Base-by-base conservation (phyloP, 2,113 vertebrate species). In the Saguinus imperator region DNA sequence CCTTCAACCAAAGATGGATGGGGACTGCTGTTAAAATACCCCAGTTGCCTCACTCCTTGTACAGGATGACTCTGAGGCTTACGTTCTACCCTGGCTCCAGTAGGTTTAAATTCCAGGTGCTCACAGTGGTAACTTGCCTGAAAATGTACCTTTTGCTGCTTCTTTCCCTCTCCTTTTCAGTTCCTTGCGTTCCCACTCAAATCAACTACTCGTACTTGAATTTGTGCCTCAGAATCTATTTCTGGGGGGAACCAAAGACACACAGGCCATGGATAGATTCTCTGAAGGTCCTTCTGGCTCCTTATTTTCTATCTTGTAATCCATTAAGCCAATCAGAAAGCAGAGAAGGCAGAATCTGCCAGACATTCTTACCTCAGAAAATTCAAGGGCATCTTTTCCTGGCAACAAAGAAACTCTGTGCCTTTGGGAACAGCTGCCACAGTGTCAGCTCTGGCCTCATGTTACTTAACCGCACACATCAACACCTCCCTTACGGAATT, bases 371-470 rank as follows among this genome's bases (percentile, higher is more conserved):
- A 89, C 70, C 72, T 68, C 77, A 72, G 66, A 76, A 96, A 83
- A 96, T n/a, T 86, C 96, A 95, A 97, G 85, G 96, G 85, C 88
- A 96, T 91, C 79, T 94, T 96, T 89, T 77, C 90, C 50, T 58
- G 12, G 81, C 68, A 91, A 95, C 27, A 80, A 48, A 66, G 43
- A 96, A 76, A 64, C 89, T 48, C 18, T 64, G 10, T 66, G 35
- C 84, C 90, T 92, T 89, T 50, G 79, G 87, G 50, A 83, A 87
- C 61, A 83, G 35, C n/a, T 79, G 80, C 75, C 80, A 87, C 55
- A 29, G 68, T 40, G 87, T 92, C 80, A 94, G 50, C 64, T 86
- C 83, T 77, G 61, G 93, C 61, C 50, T 95, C 81, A 12, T 68
- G 37, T 87, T 87, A 86, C 84, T 87, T 58, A 97, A 48, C 84